A percentile compares a stretch with the other conserved stretches of the same genome.
These are phyloP conservation scores for Phthorimaea operculella DNA, from an alignment of 1,140 invertebrate genomes.

Conservation along the genomic window DNA sequence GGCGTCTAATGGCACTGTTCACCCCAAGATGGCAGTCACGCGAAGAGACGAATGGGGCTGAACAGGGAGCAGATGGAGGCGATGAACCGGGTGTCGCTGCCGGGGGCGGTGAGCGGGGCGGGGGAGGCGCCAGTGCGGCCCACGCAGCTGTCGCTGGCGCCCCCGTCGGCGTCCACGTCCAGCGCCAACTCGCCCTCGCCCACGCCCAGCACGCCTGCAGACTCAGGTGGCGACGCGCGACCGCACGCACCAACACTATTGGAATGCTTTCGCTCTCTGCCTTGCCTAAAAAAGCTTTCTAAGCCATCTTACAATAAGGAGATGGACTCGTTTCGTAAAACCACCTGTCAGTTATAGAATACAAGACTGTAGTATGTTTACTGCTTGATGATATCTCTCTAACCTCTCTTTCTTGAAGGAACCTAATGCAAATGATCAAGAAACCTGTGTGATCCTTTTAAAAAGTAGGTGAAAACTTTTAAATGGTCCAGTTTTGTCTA, in stretches of 20 bases:
- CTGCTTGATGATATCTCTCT: too few species aligned
- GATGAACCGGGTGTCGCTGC: slow-evolving; percentile 57
- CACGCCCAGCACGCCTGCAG: slow-evolving; percentile 63
- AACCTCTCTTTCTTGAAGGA: too few species aligned
- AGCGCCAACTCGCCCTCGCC: slow-evolving; percentile 55
- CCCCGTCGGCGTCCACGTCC: slow-evolving; percentile 34
- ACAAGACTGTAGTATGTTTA: too few species aligned
- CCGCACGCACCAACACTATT: neutral
- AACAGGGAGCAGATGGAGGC: slow-evolving; percentile 68
- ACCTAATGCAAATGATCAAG: too few species aligned
- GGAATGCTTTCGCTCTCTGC: slow-evolving; percentile 28
- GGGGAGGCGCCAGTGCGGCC: slow-evolving; percentile 41
- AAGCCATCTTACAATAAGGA: too few species aligned
- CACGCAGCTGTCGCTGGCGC: slow-evolving; percentile 59
- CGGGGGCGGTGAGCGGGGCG: slow-evolving; percentile 23
- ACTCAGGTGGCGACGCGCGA: slow-evolving; percentile 56
- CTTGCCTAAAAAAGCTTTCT: neutral
- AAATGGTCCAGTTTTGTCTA: too few species aligned
- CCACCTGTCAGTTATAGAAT: too few species aligned
- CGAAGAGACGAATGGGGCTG: slow-evolving; percentile 68
- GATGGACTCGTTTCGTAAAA: too few species aligned
- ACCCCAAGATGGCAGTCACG: slow-evolving; percentile 68
- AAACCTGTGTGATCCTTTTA: too few species aligned
- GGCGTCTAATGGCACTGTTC: slow-evolving; percentile 38
- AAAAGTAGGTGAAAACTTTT: too few species aligned